Percentiles rank a stretch among this genome's conserved stretches.
Evolutionary conservation across 2,888 invertebrate genomes (phyloP).

Genomic region (Cheilosia scutellata): DNA sequence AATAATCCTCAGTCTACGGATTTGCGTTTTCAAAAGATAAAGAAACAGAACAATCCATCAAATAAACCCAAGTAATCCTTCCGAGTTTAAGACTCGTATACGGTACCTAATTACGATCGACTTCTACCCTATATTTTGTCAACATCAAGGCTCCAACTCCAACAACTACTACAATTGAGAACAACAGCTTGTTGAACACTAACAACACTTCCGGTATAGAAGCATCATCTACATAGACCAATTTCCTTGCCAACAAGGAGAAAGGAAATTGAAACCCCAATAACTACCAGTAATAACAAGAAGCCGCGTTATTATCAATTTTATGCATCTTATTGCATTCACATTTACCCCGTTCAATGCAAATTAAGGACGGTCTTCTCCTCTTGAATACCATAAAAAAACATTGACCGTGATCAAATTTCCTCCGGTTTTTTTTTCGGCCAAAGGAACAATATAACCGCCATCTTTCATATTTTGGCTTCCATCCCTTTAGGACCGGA

Average conservation of each 20-base stretch:
- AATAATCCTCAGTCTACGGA: too few relatives aligned
- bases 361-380: slow-evolving; percentile 48
- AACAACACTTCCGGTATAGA: neutral
- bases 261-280: slow-evolving; percentile 59
- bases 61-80: too few relatives aligned
- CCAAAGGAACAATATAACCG: slow-evolving; percentile 53
- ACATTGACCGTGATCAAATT: slow-evolving; percentile 67
- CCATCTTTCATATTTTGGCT: slow-evolving; percentile 54
- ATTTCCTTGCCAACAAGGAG: slow-evolving; percentile 43
- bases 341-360: slow-evolving; percentile 54
- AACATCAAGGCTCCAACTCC: too few relatives aligned
- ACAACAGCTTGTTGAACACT: slow-evolving; percentile 19
- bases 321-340: slow-evolving; percentile 70
- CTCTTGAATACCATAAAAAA: slow-evolving; percentile 10
- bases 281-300: slow-evolving; percentile 42
- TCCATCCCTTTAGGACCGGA: slow-evolving; percentile 22
- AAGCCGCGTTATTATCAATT: slow-evolving; percentile 68
- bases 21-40: too few relatives aligned
- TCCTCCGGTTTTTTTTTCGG: slow-evolving; percentile 28
- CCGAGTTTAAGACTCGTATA: too few relatives aligned
- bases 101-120: neutral
- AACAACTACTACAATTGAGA: slow-evolving; percentile 22
- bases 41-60: too few relatives aligned
- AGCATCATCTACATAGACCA: slow-evolving; percentile 4
- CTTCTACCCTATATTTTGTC: neutral